A percentile compares a stretch with the other conserved stretches of the same genome.
Evolutionary conservation across 2,113 vertebrate species (phyloP).

Genomic region (Leucoraja erinaceus): DNA sequence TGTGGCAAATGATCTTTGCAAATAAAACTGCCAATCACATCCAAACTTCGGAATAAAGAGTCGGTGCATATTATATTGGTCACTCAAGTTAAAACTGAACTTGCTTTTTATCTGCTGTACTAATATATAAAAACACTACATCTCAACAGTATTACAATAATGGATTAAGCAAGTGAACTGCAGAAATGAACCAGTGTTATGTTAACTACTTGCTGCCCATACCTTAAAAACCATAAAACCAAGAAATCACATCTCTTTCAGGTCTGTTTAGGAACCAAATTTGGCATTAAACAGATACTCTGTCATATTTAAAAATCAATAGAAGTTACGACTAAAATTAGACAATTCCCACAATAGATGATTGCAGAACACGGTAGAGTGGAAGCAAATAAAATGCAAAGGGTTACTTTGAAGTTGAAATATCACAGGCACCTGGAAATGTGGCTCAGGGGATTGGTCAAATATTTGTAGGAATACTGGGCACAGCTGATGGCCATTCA

Average conservation of each 20-base stretch:
- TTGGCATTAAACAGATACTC: neutral
- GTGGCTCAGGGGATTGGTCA: too few relatives aligned
- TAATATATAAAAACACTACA: neutral
- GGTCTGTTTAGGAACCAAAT: neutral
- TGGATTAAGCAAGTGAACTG: conserved; percentile 21
- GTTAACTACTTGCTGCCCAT: neutral
- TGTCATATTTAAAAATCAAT: neutral
- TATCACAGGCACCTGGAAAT: too few relatives aligned
- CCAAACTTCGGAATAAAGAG: neutral
- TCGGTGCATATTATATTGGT: too few relatives aligned
- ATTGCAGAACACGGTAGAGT: neutral
- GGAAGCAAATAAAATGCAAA: neutral
- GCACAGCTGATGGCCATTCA: neutral
- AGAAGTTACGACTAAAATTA: neutral
- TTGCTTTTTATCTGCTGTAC: neutral
- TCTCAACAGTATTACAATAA: conserved; percentile 23
- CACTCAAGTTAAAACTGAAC: neutral
- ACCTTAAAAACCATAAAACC: neutral
- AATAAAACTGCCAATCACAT: neutral
- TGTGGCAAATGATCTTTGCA: neutral
- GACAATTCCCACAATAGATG: neutral
- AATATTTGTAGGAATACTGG: too few relatives aligned
- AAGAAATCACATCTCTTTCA: too few relatives aligned
- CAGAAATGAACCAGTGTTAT: neutral
- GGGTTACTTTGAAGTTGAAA: too few relatives aligned